phyloP scores from a whole-genome alignment of 2,797 vertebrate species.

The Poecile montanus region DNA sequence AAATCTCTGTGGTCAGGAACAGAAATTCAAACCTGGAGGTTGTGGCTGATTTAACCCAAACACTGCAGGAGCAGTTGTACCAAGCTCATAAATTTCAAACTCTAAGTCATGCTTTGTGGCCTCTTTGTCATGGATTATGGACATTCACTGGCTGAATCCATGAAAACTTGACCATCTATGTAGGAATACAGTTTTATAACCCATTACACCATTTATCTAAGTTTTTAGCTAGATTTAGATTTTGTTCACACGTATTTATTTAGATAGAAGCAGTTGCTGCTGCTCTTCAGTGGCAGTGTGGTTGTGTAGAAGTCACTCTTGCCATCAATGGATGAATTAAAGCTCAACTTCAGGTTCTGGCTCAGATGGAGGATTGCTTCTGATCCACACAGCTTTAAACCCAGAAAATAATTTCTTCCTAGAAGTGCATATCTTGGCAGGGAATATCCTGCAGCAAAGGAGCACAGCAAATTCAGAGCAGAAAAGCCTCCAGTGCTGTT shows the following conservation, averaged over 20 bases:
- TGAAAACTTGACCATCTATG: neutral
- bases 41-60: neutral
- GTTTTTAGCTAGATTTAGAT: neutral
- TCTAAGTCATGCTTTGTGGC: neutral
- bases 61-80: neutral
- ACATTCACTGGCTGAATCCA: neutral
- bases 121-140: neutral
- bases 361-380: neutral
- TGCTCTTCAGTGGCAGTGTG: fast-evolving
- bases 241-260: neutral
- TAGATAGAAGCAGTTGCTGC: neutral
- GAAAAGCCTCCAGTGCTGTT: neutral
- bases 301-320: neutral
- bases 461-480: neutral
- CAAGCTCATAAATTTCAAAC: neutral
- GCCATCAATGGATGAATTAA: neutral
- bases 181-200: neutral
- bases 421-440: neutral
- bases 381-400: neutral
- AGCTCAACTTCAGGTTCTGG: neutral
- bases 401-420: neutral
- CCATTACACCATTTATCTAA: neutral
- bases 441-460: neutral
- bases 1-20: neutral
- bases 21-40: neutral